These are phyloP conservation scores for Luperina testacea DNA, from an alignment of 2,888 invertebrate species.

Conservation along the genomic window DNA sequence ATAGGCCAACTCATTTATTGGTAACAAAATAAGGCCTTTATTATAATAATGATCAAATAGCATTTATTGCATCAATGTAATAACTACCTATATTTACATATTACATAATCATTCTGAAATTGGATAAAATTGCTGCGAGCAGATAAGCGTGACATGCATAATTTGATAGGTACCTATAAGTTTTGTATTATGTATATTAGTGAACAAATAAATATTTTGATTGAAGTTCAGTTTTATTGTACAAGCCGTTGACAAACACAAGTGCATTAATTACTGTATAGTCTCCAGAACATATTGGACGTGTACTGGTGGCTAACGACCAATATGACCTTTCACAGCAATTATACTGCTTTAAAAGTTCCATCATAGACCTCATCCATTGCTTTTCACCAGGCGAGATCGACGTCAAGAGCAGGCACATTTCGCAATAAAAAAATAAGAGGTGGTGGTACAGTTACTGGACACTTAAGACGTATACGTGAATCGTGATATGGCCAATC, in stretches of 20 bases:
- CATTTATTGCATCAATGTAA: slow-evolving; percentile 7
- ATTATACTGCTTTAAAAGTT: too few relatives aligned
- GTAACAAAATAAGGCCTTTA: slow-evolving; percentile 7
- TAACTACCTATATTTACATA: not conserved
- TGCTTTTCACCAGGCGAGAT: too few relatives aligned
- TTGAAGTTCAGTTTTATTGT: slow-evolving; percentile 2
- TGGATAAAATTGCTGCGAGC: slow-evolving; percentile 10
- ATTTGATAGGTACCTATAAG: slow-evolving; percentile 27
- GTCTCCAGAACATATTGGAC: not conserved
- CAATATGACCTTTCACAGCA: too few relatives aligned
- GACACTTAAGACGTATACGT: not conserved
- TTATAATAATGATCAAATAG: slow-evolving; percentile 38
- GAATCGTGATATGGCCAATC: not conserved
- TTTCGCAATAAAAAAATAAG: too few relatives aligned
- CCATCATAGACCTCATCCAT: too few relatives aligned
- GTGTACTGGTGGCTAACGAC: not conserved
- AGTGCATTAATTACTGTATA: not conserved
- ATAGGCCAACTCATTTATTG: not conserved
- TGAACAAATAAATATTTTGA: slow-evolving; percentile 58
- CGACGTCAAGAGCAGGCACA: too few relatives aligned
- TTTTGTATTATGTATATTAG: slow-evolving; percentile 46
- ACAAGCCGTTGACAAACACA: not conserved
- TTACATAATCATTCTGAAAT: slow-evolving; percentile 11
- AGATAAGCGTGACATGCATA: slow-evolving; percentile 37
- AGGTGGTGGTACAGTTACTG: not conserved